A percentile compares a stretch with the other conserved stretches of the same genome.
Evolutionary conservation across 2,888 invertebrate species (phyloP).

Genomic region (Hypomecis atomaria): DNA sequence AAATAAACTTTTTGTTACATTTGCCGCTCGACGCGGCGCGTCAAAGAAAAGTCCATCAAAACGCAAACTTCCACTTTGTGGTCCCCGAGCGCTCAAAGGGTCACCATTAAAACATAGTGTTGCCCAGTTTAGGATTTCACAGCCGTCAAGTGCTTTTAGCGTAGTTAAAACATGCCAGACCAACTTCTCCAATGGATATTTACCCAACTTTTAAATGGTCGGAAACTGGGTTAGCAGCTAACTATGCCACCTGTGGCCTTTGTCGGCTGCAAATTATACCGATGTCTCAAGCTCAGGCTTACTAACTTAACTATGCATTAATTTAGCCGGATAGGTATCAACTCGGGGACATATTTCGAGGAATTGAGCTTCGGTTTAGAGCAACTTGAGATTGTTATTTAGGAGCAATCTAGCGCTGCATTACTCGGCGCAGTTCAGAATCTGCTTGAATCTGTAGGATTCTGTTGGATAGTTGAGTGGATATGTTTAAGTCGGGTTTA

Average conservation of each 20-base stretch:
- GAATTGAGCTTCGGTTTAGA: constrained; percentile 13
- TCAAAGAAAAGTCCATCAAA: constrained; percentile 31
- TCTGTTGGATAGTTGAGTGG: background rate
- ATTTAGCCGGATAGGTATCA: constrained; percentile 24
- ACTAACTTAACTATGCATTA: constrained; percentile 27
- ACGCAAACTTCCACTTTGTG: constrained; percentile 40
- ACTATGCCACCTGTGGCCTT: constrained; percentile 67
- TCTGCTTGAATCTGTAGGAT: constrained; percentile 1
- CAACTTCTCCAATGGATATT: constrained; percentile 53
- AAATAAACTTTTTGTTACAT: constrained; percentile 26
- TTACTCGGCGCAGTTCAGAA: constrained; percentile 11
- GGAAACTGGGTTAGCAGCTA: constrained; percentile 65
- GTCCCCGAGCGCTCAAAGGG: constrained; percentile 45
- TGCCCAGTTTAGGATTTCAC: constrained; percentile 48
- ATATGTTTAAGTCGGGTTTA: background rate
- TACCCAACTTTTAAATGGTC: constrained; percentile 68
- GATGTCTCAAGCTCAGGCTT: constrained; percentile 23
- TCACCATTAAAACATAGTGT: constrained; percentile 45
- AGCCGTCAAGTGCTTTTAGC: constrained; percentile 54
- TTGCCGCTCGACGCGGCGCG: background rate
- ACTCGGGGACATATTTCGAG: constrained; percentile 28
- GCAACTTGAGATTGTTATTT: constrained; percentile 23
- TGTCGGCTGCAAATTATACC: constrained; percentile 17
- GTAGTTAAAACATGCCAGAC: constrained; percentile 51
- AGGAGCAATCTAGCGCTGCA: constrained; percentile 15